Base-by-base conservation (phyloP, 1,140 invertebrate genomes). In the Delia radicum region DNA sequence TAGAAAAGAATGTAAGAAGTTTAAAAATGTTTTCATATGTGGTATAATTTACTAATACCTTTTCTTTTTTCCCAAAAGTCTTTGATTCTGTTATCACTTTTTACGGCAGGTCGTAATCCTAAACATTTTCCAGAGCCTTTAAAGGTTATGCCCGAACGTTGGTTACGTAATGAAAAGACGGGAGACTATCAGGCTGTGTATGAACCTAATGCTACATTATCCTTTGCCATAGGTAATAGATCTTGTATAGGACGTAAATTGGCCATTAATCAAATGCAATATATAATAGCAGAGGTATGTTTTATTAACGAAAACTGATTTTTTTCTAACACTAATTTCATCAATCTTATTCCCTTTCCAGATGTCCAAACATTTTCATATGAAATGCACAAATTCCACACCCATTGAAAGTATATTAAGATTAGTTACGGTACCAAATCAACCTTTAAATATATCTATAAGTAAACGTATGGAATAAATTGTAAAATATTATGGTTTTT, bases 211-310 rank as follows among this genome's bases (percentile, higher is more conserved):
- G 94, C 93, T n/a, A 91, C 90, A 73, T 79, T 96, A 31, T 95
- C 95, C 1, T 97, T 96, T 87, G 94, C 93, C 6, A 88, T 95
- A 73, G 95, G 95, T 2, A 88, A 90, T 5, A 89, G 95, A 76
- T 93, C 93, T 18, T 96, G 95, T 83, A 90, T 96, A 69, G 95
- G 95, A 0, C 90, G 90, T 79, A 93, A 92, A 80, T 89, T 96
- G 48, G 94, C 94, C 0, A 91, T 94, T 81, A 86, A 89, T 42
- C 93, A 95, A 86, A 88, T 96, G 78, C 88, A 89, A 75, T 86
- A 91, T 13, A 87, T 93, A 2, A 80, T 95, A 46, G 85, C 88
- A 13, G 87, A 91, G 87, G 91, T 92, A 88, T 87, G 65, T 80
- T 61, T 21, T 61, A 55, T 8, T 61, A 61, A 24, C 7, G n/a